Evolutionary conservation across 2,888 invertebrate genomes (phyloP).

Genomic region (Ichneumoninae sp.): DNA sequence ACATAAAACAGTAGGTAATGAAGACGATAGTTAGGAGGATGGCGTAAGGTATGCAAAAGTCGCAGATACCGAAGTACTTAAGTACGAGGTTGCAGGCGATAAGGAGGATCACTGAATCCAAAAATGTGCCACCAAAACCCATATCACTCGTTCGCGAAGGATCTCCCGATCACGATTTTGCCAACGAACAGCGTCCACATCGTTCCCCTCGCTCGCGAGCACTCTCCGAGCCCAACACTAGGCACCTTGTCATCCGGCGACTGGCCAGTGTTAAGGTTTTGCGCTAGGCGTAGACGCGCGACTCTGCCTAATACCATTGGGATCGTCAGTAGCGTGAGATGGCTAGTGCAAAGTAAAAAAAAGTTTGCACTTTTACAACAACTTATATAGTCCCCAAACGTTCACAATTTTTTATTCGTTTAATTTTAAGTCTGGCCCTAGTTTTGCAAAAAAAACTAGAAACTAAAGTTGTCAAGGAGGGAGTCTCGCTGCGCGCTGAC

Average conservation of each 20-base stretch:
- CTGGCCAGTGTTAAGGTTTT: conserved; percentile 21
- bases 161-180: conserved; percentile 47
- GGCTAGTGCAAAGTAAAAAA: background rate
- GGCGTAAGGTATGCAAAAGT: conserved; percentile 78
- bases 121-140: conserved; percentile 73
- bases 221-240: background rate
- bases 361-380: too few relatives aligned
- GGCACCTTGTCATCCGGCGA: conserved; percentile 26
- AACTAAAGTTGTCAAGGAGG: too few relatives aligned
- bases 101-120: conserved; percentile 76
- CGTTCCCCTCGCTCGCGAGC: conserved; percentile 11
- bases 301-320: conserved; percentile 27
- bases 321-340: conserved; percentile 37
- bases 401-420: too few relatives aligned
- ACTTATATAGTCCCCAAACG: too few relatives aligned
- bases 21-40: conserved; percentile 77
- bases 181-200: conserved; percentile 49
- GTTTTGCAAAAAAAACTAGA: too few relatives aligned
- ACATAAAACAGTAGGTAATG: conserved; percentile 75
- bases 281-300: conserved; percentile 11
- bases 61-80: conserved; percentile 75
- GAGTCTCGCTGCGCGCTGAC: too few relatives aligned
- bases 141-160: conserved; percentile 73
- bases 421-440: too few relatives aligned
- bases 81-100: conserved; percentile 73